Percentiles rank a stretch among this genome's conserved stretches.
Conservation (phyloP, 2,888 invertebrate species). For the Tenthredo notha region DNA sequence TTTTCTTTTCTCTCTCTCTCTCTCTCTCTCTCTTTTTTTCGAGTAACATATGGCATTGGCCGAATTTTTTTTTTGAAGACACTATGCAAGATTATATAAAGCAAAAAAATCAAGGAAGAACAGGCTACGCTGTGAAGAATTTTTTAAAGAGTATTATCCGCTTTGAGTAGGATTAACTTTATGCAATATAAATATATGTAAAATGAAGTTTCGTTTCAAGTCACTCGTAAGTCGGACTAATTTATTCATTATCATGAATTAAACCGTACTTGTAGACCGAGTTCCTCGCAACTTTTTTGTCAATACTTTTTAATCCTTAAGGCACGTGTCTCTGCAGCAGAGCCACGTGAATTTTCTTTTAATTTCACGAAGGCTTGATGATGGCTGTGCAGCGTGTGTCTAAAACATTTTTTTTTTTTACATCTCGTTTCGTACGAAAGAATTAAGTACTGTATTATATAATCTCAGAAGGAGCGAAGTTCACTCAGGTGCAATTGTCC, state of each 20-base stretch:
- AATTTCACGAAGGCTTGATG: background rate
- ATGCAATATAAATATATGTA: background rate
- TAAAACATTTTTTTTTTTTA: background rate
- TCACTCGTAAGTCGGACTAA: background rate
- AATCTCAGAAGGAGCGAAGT: background rate
- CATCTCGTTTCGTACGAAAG: background rate
- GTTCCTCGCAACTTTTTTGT: background rate
- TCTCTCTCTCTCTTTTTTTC: background rate
- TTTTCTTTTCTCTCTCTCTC: too few relatives aligned
- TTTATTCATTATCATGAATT: background rate
- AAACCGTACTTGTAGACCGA: background rate
- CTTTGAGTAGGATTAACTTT: background rate
- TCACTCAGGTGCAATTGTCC: background rate
- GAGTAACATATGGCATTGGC: background rate
- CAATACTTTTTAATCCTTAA: background rate
- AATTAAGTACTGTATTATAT: background rate
- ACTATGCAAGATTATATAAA: background rate
- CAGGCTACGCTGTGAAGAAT: background rate
- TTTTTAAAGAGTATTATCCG: background rate
- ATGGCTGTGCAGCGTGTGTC: background rate
- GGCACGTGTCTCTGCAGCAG: background rate
- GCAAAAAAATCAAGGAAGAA: background rate
- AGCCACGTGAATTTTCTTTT: slow-evolving; percentile 9
- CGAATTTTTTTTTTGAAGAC: background rate
- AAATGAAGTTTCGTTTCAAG: background rate